phyloP scores from a whole-genome alignment of 2,797 vertebrate species.

The Rhodeus uyekii region DNA sequence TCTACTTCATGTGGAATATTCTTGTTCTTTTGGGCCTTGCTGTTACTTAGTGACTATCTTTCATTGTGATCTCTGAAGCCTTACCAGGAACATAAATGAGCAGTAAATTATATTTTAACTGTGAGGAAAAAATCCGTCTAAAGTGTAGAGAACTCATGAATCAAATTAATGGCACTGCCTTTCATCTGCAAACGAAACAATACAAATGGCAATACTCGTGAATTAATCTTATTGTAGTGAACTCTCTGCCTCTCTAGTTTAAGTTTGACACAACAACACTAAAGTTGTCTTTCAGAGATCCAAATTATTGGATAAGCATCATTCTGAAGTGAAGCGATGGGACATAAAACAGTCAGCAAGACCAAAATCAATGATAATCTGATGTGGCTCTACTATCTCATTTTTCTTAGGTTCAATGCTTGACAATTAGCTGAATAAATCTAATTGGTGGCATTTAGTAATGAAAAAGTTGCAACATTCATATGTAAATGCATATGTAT shows the following conservation, averaged over 20 bases:
- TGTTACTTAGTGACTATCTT: constrained; percentile 61
- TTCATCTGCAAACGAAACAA: constrained; percentile 14
- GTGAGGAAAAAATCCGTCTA: constrained; percentile 7
- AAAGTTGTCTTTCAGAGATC: constrained; percentile 12
- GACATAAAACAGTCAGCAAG: constrained; percentile 12
- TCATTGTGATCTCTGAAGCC: constrained; percentile 57
- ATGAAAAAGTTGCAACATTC: constrained; percentile 9
- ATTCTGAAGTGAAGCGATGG: not conserved
- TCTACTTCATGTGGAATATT: constrained; percentile 60
- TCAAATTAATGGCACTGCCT: constrained; percentile 21
- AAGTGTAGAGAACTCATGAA: constrained; percentile 27
- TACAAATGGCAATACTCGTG: not conserved
- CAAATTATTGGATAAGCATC: constrained; percentile 13
- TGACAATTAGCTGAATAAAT: constrained; percentile 36
- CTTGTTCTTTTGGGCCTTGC: constrained; percentile 48
- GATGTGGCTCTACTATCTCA: not conserved
- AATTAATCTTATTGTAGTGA: constrained; percentile 6
- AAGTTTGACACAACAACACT: constrained; percentile 2
- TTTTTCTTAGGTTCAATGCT: constrained; percentile 24
- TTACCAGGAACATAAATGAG: constrained; percentile 46
- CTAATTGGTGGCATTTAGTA: constrained; percentile 18
- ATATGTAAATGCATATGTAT: constrained; percentile 1
- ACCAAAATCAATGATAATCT: constrained; percentile 32
- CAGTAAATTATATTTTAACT: constrained; percentile 32
- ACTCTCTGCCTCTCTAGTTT: not conserved